Percentiles rank a stretch among this genome's conserved stretches.
phyloP scores from a whole-genome alignment of 2,888 invertebrate species.

The Cotesia congregata region DNA sequence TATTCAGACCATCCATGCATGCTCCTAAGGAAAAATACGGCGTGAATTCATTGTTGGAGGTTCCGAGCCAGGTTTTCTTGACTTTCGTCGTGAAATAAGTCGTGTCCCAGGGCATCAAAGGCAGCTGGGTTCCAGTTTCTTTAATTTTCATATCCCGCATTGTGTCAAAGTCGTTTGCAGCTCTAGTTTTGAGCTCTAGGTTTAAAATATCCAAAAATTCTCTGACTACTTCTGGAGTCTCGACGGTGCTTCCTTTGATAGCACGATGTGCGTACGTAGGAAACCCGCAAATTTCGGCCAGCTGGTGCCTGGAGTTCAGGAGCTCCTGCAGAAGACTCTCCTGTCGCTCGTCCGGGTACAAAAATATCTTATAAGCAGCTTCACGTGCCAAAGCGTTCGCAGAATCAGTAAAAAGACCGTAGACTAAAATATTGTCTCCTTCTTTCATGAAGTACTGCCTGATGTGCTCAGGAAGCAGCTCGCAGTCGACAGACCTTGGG shows the following conservation, averaged over 20 bases:
- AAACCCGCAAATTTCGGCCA: slow-evolving; percentile 93
- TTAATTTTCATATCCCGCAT: slow-evolving; percentile 83
- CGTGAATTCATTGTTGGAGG: slow-evolving; percentile 80
- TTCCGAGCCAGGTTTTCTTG: slow-evolving; percentile 79
- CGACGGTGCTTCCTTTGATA: slow-evolving; percentile 88
- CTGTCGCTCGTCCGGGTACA: slow-evolving; percentile 84
- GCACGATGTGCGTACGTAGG: slow-evolving; percentile 90
- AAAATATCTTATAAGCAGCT: slow-evolving; percentile 88
- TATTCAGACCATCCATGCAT: slow-evolving; percentile 97
- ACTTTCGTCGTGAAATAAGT: slow-evolving; percentile 86
- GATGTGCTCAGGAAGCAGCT: slow-evolving; percentile 79
- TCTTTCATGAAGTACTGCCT: slow-evolving; percentile 79
- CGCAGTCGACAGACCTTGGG: slow-evolving; percentile 78
- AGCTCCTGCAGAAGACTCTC: slow-evolving; percentile 82
- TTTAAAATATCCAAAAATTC: slow-evolving; percentile 86
- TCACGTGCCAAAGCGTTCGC: slow-evolving; percentile 85
- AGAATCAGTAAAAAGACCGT: slow-evolving; percentile 88
- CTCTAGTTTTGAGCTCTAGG: slow-evolving; percentile 78
- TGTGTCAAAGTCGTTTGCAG: slow-evolving; percentile 80
- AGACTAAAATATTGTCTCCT: slow-evolving; percentile 82
- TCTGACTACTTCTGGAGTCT: slow-evolving; percentile 83
- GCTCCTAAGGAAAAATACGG: slow-evolving; percentile 93
- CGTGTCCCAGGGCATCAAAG: slow-evolving; percentile 83
- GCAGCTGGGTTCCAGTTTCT: slow-evolving; percentile 55
- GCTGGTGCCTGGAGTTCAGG: slow-evolving; percentile 80